These are phyloP conservation scores for Chaetura pelagica DNA, from an alignment of 2,113 vertebrate species.

Conservation along the genomic window DNA sequence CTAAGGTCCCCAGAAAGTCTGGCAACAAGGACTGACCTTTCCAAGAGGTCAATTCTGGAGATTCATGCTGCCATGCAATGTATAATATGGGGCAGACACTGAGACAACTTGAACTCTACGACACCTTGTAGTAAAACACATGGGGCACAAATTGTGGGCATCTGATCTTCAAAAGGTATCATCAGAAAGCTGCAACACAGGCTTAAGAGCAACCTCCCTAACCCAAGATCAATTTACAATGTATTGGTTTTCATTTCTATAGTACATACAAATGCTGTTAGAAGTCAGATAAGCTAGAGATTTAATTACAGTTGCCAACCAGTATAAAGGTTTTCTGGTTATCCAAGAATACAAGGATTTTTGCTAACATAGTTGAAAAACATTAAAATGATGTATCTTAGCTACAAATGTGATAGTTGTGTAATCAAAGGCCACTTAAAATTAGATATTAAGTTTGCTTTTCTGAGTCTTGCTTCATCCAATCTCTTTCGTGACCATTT, in stretches of 20 bases:
- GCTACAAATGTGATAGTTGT: neutral
- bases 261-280: neutral
- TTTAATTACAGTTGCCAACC: neutral
- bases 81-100: fast-evolving
- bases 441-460: constrained; percentile 14
- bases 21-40: neutral
- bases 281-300: neutral
- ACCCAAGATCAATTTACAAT: neutral
- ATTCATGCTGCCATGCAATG: fast-evolving
- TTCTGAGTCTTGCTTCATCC: constrained; percentile 33
- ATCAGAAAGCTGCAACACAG: neutral
- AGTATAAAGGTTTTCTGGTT: neutral
- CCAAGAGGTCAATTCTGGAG: neutral
- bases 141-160: neutral
- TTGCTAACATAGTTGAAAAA: neutral
- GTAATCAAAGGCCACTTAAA: constrained; percentile 4
- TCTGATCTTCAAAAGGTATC: neutral
- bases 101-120: neutral
- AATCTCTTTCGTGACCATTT: constrained; percentile 15
- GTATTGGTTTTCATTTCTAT: neutral
- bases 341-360: neutral
- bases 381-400: neutral
- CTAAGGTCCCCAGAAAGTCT: neutral
- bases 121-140: neutral
- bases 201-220: neutral